A percentile compares a stretch with the other conserved stretches of the same genome.
phyloP scores from a whole-genome alignment of 2,797 vertebrate species.

The Helicolenus hilgendorfi region DNA sequence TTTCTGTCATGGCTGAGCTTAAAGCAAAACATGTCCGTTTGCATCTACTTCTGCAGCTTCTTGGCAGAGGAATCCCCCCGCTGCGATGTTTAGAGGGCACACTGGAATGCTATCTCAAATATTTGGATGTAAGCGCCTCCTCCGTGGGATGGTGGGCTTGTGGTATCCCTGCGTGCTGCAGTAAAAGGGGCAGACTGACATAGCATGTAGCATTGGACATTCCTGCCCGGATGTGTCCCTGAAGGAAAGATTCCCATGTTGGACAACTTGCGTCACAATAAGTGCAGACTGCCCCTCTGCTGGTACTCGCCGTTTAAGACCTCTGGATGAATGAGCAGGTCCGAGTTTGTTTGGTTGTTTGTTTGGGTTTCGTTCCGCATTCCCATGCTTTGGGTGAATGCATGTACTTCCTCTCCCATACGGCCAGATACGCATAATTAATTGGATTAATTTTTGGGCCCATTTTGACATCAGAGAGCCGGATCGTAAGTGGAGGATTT shows the following conservation, averaged over 20 bases:
- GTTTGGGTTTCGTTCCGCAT: conserved; percentile 70
- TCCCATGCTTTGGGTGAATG: conserved; percentile 84
- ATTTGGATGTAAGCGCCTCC: conserved; percentile 51
- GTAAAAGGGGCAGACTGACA: conserved; percentile 53
- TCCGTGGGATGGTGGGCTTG: conserved; percentile 45
- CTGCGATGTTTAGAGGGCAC: conserved; percentile 31
- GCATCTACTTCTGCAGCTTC: conserved; percentile 42
- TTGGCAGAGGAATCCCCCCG: conserved; percentile 23
- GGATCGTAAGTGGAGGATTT: conserved; percentile 75
- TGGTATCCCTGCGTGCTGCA: conserved; percentile 34
- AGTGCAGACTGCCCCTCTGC: conserved; percentile 14
- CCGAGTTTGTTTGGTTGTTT: conserved; percentile 84
- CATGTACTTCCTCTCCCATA: conserved; percentile 86
- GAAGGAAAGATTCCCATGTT: conserved; percentile 59
- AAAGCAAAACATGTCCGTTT: conserved; percentile 41
- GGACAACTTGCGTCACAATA: conserved; percentile 42
- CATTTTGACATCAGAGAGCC: conserved; percentile 66
- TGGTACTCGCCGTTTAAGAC: conserved; percentile 11
- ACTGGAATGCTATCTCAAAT: conserved; percentile 54
- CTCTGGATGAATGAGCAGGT: conserved; percentile 65
- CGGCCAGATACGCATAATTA: conserved; percentile 83
- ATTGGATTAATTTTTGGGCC: conserved; percentile 73
- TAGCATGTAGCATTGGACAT: conserved; percentile 44
- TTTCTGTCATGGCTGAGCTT: conserved; percentile 38
- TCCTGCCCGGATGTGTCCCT: conserved; percentile 50